These are phyloP conservation scores for Caenorhabditis sp. DNA, from an alignment of 2,888 invertebrate genomes.

Conservation along the genomic window DNA sequence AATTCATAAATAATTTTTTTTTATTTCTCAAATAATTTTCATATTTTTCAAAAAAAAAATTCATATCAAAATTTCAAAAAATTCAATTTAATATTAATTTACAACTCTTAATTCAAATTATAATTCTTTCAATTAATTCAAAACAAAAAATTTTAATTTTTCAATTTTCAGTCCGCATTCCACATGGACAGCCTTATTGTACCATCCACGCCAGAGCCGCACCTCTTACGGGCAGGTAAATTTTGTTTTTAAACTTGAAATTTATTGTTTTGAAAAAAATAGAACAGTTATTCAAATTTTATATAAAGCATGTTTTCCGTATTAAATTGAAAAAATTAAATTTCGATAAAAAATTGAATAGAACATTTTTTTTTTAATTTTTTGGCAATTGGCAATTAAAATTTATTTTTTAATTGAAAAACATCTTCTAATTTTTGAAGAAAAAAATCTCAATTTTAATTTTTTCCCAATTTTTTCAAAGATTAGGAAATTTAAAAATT, in stretches of 20 bases:
- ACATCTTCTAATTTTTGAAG: not conserved
- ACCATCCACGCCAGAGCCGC: conserved; percentile 54
- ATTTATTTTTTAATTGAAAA: not conserved
- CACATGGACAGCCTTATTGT: conserved; percentile 65
- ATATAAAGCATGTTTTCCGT: too few species aligned
- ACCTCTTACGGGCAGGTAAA: conserved; percentile 32
- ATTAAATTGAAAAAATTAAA: not conserved
- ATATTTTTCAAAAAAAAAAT: too few species aligned
- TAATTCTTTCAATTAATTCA: not conserved
- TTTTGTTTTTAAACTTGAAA: not conserved
- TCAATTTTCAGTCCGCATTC: conserved; percentile 58
- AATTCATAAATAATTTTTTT: too few species aligned
- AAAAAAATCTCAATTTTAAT: not conserved
- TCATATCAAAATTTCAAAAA: too few species aligned
- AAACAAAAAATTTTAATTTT: not conserved
- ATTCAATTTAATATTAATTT: too few species aligned
- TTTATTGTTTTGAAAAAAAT: not conserved
- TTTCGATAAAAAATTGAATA: not conserved
- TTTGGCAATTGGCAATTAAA: not conserved
- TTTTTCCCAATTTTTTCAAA: not conserved
- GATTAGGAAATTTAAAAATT: too few species aligned
- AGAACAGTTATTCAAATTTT: too few species aligned
- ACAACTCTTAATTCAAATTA: not conserved
- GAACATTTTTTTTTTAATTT: not conserved
- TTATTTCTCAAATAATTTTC: too few species aligned